A percentile compares a stretch with the other conserved stretches of the same genome.
Evolutionary conservation across 2,797 vertebrate genomes (phyloP).

Genomic region (Pangasius krempfi): DNA sequence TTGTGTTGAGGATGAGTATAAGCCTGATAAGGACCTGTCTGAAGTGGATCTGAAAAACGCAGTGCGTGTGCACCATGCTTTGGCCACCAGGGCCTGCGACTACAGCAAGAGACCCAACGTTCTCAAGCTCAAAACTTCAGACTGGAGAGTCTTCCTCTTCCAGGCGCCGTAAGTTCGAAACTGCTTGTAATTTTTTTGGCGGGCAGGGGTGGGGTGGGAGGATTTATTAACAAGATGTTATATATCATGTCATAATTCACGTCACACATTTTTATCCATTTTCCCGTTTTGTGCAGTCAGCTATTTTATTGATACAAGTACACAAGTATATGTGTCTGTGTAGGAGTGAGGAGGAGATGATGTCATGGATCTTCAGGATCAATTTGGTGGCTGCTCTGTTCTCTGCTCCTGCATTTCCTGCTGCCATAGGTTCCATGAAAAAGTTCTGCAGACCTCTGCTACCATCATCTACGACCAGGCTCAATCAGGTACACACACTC

Average conservation of each 20-base stretch:
- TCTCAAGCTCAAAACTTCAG: constrained; percentile 94
- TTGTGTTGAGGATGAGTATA: constrained; percentile 90
- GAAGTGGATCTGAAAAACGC: constrained; percentile 95
- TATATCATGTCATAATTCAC: too few relatives aligned
- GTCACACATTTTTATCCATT: not conserved
- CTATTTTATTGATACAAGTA: too few relatives aligned
- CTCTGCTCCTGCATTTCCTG: constrained; percentile 94
- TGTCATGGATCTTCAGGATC: constrained; percentile 95
- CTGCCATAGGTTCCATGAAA: constrained; percentile 96
- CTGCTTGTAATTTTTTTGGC: not conserved
- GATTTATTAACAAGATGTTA: not conserved
- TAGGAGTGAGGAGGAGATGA: constrained; percentile 96
- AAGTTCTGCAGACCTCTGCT: constrained; percentile 93
- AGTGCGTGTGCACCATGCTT: constrained; percentile 91
- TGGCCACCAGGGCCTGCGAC: constrained; percentile 91
- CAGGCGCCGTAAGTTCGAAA: constrained; percentile 86
- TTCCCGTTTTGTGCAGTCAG: not conserved
- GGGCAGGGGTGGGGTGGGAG: too few relatives aligned
- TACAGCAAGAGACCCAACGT: constrained; percentile 95
- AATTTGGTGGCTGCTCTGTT: constrained; percentile 94
- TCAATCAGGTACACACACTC: constrained; percentile 82
- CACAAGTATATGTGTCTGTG: constrained; percentile 14
- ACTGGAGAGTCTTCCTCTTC: constrained; percentile 97
- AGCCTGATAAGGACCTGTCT: constrained; percentile 91
- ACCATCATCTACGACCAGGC: constrained; percentile 89